phyloP scores from a whole-genome alignment of 2,888 invertebrate genomes.

The Loripinus fragilis region DNA sequence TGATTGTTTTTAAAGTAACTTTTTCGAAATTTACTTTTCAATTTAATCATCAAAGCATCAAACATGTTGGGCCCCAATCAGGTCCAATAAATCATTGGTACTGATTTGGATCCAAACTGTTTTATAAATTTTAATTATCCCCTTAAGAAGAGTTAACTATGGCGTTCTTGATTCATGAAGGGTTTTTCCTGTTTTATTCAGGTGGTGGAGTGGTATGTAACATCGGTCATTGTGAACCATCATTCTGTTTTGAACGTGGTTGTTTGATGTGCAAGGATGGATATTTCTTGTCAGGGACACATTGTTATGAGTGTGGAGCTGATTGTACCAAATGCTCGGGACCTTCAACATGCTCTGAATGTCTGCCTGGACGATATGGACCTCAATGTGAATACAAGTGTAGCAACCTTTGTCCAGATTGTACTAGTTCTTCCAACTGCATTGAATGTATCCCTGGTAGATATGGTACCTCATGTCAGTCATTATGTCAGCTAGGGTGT shows the following conservation, averaged over 20 bases:
- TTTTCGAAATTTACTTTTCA: too few relatives aligned
- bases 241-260: background rate
- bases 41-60: too few relatives aligned
- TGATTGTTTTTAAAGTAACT: too few relatives aligned
- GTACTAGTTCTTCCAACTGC: background rate
- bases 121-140: too few relatives aligned
- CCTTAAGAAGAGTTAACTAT: too few relatives aligned
- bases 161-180: too few relatives aligned
- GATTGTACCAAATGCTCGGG: slow-evolving; percentile 1
- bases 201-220: slow-evolving; percentile 2
- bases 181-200: background rate
- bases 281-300: slow-evolving; percentile 4
- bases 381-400: slow-evolving; percentile 3
- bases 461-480: background rate
- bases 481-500: background rate
- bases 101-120: too few relatives aligned
- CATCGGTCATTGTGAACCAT: background rate
- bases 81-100: too few relatives aligned
- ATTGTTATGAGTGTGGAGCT: background rate
- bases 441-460: background rate
- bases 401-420: background rate
- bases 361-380: background rate
- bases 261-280: background rate
- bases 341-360: background rate
- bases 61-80: too few relatives aligned